Conservation (phyloP, 2,797 vertebrate genomes). For the Steatocranus sp. region DNA sequence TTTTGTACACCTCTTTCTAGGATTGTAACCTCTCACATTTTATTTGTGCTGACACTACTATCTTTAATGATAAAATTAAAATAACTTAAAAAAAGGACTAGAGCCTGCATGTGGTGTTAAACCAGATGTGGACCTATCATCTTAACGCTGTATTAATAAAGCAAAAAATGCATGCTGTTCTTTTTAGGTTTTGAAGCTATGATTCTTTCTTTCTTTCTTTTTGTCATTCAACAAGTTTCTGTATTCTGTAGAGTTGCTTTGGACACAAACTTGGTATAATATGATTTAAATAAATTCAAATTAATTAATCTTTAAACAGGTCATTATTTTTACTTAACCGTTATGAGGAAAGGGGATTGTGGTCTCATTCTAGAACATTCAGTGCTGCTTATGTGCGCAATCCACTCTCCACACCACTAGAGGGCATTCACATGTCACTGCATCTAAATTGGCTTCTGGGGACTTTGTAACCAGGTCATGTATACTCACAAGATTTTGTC, state of each 20-base stretch:
- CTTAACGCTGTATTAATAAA: not conserved
- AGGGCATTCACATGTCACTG: not conserved
- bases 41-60: not conserved
- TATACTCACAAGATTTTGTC: not conserved
- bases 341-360: not conserved
- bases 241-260: not conserved
- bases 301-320: not conserved
- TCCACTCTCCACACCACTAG: not conserved
- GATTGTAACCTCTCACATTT: not conserved
- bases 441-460: not conserved
- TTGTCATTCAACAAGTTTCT: slow-evolving; percentile 14
- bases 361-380: not conserved
- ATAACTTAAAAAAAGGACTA: not conserved
- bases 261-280: not conserved
- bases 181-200: slow-evolving; percentile 30
- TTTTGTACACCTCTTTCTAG: not conserved
- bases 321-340: not conserved
- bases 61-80: not conserved
- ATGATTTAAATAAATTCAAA: not conserved
- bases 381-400: not conserved
- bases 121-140: not conserved
- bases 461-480: not conserved
- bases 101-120: not conserved
- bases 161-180: slow-evolving; percentile 23
- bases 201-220: not conserved